A percentile compares a stretch with the other conserved stretches of the same genome.
These are phyloP conservation scores for Sphyrna mokarran DNA, from an alignment of 2,113 vertebrate species.

Conservation along the genomic window DNA sequence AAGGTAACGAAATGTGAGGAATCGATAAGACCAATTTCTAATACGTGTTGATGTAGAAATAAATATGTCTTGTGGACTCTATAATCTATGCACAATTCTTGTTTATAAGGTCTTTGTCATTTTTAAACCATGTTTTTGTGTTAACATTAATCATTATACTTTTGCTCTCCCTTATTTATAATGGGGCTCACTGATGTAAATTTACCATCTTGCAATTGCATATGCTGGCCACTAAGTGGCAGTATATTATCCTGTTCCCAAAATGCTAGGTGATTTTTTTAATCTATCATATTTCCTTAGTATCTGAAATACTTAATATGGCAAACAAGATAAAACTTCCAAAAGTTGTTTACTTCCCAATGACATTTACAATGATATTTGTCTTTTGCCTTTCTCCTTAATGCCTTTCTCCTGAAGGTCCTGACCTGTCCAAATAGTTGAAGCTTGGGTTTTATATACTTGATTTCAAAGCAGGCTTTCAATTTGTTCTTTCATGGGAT, in stretches of 20 bases:
- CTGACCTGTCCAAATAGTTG: not conserved
- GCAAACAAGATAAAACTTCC: not conserved
- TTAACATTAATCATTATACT: not conserved
- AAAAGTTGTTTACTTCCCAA: not conserved
- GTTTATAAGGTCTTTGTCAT: not conserved
- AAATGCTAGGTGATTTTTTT: not conserved
- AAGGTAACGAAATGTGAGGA: not conserved
- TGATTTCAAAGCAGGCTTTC: not conserved
- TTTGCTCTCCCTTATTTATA: not conserved
- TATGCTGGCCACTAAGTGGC: not conserved
- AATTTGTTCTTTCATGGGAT: too few species aligned
- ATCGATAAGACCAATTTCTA: not conserved
- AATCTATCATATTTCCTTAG: not conserved
- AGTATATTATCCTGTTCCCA: not conserved
- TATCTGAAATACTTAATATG: not conserved
- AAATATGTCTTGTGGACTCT: not conserved
- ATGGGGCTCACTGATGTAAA: not conserved
- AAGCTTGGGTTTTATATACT: not conserved
- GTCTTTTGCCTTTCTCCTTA: not conserved
- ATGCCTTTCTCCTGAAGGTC: not conserved
- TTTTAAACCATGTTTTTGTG: not conserved
- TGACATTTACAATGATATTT: not conserved
- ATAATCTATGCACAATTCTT: not conserved
- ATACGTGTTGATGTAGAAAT: too few species aligned
- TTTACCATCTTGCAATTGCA: not conserved